Conservation (phyloP, 2,888 invertebrate genomes). For the Mythimna impura region DNA sequence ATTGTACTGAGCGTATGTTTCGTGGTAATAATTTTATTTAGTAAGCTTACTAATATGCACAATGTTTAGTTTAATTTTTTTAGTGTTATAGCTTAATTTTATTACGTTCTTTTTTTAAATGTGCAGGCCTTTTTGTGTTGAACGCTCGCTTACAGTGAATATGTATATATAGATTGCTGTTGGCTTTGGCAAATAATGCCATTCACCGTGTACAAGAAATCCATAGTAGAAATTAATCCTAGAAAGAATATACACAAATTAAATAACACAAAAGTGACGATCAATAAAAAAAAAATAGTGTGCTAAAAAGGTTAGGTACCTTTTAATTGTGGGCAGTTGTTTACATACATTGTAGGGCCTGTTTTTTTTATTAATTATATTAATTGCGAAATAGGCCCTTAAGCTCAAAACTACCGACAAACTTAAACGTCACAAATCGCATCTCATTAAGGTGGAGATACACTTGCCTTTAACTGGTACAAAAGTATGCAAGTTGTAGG, state of each 20-base stretch:
- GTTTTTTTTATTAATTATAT: not conserved
- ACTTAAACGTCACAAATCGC: constrained; percentile 28
- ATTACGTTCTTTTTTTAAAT: constrained; percentile 15
- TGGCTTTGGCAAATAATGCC: constrained; percentile 1
- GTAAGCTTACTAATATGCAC: constrained; percentile 62
- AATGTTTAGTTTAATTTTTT: constrained; percentile 49
- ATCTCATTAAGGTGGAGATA: not conserved
- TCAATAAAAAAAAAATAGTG: too few relatives aligned
- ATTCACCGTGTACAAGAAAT: constrained; percentile 16
- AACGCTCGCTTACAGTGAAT: constrained; percentile 26
- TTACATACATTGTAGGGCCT: not conserved
- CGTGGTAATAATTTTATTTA: constrained; percentile 43
- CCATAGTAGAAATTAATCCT: constrained; percentile 6
- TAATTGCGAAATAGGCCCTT: not conserved
- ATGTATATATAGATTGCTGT: constrained; percentile 16
- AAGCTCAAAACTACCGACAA: constrained; percentile 18
- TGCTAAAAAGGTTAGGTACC: too few relatives aligned
- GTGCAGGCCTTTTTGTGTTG: constrained; percentile 26
- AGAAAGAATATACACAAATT: too few relatives aligned
- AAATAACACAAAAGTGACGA: too few relatives aligned
- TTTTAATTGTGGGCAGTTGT: constrained; percentile 11
- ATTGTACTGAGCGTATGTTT: constrained; percentile 58
- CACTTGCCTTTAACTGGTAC: too few relatives aligned
- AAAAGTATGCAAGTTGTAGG: too few relatives aligned
- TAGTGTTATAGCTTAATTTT: constrained; percentile 12